Percentiles rank a stretch among this genome's conserved stretches.
Evolutionary conservation across 2,797 vertebrate genomes (phyloP).

Genomic region (Syngnathus rostellatus): DNA sequence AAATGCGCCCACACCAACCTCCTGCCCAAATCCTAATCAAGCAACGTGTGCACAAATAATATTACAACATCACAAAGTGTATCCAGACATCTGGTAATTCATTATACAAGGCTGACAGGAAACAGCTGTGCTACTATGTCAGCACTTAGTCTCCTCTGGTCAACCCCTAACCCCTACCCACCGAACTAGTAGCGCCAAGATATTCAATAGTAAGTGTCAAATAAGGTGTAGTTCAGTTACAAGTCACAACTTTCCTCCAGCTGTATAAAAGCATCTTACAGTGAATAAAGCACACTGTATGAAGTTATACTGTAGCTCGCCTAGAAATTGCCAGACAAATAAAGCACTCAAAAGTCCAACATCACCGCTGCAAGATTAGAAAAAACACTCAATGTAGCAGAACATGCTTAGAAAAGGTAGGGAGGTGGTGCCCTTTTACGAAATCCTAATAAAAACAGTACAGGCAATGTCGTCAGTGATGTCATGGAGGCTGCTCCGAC

Average conservation of each 20-base stretch:
- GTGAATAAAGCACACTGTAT: not conserved
- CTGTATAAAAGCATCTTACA: not conserved
- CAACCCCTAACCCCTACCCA: conserved; percentile 9
- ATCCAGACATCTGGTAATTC: conserved; percentile 60
- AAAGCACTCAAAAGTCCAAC: conserved; percentile 1
- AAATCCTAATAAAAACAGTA: not conserved
- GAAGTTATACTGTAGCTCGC: not conserved
- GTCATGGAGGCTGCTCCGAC: not conserved
- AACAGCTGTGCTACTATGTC: conserved; percentile 44
- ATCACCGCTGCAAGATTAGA: not conserved
- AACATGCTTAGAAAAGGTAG: not conserved
- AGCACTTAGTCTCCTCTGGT: conserved; percentile 29
- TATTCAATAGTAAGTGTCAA: conserved; percentile 9
- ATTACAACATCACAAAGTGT: conserved; percentile 56
- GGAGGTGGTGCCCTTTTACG: not conserved
- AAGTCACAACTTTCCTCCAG: too few relatives aligned
- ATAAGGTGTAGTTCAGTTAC: not conserved
- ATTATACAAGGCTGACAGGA: conserved; percentile 46
- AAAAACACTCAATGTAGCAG: not conserved
- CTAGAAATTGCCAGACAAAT: not conserved
- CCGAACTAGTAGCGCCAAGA: conserved; percentile 1
- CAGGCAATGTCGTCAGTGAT: not conserved
- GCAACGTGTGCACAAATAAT: conserved; percentile 41
- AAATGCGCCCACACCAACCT: conserved; percentile 28
- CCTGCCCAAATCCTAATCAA: conserved; percentile 38